Evolutionary conservation across 2,888 invertebrate genomes (phyloP).

Genomic region (Volucella bombylans): DNA sequence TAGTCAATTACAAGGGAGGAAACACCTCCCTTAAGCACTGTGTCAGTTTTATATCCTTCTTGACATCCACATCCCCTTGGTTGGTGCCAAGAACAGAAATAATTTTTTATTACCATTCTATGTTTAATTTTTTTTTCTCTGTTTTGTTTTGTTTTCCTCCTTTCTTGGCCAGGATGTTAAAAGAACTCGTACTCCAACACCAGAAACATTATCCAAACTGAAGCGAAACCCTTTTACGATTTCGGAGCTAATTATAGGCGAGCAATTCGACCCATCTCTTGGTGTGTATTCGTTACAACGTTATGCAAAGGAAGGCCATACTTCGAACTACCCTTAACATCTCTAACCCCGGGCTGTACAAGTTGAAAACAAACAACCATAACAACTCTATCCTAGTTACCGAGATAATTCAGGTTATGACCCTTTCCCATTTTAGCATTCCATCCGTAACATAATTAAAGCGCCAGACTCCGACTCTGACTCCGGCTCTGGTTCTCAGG

Average conservation of each 20-base stretch:
- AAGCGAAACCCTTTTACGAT: slow-evolving; percentile 64
- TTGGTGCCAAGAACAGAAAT: slow-evolving; percentile 55
- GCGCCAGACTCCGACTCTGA: slow-evolving; percentile 30
- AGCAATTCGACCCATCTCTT: slow-evolving; percentile 66
- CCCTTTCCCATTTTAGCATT: slow-evolving; percentile 65
- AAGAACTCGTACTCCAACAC: slow-evolving; percentile 40
- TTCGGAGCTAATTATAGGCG: slow-evolving; percentile 69
- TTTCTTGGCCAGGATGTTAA: slow-evolving; percentile 56
- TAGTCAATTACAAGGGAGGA: slow-evolving; percentile 63
- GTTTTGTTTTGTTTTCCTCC: slow-evolving; percentile 2
- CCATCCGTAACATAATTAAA: slow-evolving; percentile 72
- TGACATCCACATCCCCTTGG: slow-evolving; percentile 1
- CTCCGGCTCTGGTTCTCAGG: neutral
- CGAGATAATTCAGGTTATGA: slow-evolving; percentile 73
- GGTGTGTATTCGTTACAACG: neutral
- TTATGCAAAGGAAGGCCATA: slow-evolving; percentile 48
- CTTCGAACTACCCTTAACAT: neutral
- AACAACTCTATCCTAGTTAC: slow-evolving; percentile 73
- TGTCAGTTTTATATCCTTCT: neutral
- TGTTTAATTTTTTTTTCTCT: too few relatives aligned
- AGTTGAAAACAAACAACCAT: slow-evolving; percentile 70
- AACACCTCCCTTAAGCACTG: slow-evolving; percentile 50
- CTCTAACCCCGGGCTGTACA: slow-evolving; percentile 29
- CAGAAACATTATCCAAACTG: slow-evolving; percentile 55
- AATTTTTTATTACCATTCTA: slow-evolving; percentile 63